Percentiles rank a stretch among this genome's conserved stretches.
Evolutionary conservation across 1,140 invertebrate genomes (phyloP).

Genomic region (Papilio aristodemus): DNA sequence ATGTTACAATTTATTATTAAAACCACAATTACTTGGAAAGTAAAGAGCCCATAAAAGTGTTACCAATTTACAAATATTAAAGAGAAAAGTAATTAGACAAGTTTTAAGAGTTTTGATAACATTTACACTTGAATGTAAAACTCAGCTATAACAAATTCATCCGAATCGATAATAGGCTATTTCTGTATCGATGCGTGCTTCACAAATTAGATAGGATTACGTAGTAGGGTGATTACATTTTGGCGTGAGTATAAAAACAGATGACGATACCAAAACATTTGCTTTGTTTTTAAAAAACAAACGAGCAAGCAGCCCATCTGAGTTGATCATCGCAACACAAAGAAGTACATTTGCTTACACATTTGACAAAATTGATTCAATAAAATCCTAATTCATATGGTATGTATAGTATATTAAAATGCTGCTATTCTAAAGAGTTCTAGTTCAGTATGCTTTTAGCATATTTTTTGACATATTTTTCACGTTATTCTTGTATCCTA

Average conservation of each 20-base stretch:
- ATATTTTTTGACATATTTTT: background rate
- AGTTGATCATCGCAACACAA: background rate
- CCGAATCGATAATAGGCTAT: constrained; percentile 8
- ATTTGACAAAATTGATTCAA: background rate
- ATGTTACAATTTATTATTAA: too few species aligned
- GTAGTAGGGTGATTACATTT: constrained; percentile 11
- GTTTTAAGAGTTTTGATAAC: background rate
- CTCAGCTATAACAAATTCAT: background rate
- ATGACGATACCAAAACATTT: constrained; percentile 23
- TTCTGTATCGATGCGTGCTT: constrained; percentile 18
- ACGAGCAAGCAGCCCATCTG: background rate
- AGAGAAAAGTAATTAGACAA: constrained; percentile 2
- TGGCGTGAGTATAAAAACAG: constrained; percentile 13
- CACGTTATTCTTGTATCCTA: too few species aligned
- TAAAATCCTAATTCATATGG: background rate
- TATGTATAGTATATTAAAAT: background rate
- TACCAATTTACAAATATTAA: background rate
- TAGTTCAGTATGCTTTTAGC: background rate
- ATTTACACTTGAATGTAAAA: background rate
- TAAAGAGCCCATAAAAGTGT: too few species aligned
- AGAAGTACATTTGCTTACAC: background rate
- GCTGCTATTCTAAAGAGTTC: too few species aligned
- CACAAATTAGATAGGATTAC: constrained; percentile 21
- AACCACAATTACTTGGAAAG: too few species aligned
- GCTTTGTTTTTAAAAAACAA: background rate